These are phyloP conservation scores for Cottus gobio DNA, from an alignment of 2,113 vertebrate species.

Conservation along the genomic window DNA sequence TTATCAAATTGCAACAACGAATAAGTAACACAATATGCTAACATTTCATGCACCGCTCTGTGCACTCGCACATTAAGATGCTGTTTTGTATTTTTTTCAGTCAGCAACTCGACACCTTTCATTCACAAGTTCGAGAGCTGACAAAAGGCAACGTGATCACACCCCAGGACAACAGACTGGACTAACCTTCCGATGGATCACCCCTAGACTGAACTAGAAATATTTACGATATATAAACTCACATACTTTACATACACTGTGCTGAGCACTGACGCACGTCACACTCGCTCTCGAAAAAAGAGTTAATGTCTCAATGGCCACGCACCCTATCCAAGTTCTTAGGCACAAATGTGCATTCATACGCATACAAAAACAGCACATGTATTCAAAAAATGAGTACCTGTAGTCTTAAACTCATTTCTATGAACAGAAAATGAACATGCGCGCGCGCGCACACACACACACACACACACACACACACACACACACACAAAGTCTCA, in stretches of 20 bases:
- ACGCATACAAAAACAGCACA: constrained; percentile 75
- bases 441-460: constrained; percentile 47
- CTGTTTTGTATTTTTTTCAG: constrained; percentile 73
- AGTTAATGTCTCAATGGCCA: constrained; percentile 86
- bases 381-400: constrained; percentile 76
- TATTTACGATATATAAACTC: constrained; percentile 78
- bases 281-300: constrained; percentile 77
- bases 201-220: constrained; percentile 80
- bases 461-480: constrained; percentile 1
- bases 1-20: constrained; percentile 85
- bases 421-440: constrained; percentile 75
- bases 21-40: constrained; percentile 86
- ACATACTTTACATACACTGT: constrained; percentile 78
- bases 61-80: constrained; percentile 85
- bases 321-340: constrained; percentile 83
- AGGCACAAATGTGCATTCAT: constrained; percentile 86
- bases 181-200: constrained; percentile 79
- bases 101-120: constrained; percentile 83
- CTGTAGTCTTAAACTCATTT: constrained; percentile 78
- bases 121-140: constrained; percentile 84
- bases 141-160: constrained; percentile 85
- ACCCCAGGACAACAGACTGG: constrained; percentile 72
- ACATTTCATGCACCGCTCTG: constrained; percentile 82
- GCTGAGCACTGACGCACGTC: constrained; percentile 82
- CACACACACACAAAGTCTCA: constrained; percentile 31